A percentile compares a stretch with the other conserved stretches of the same genome.
Evolutionary conservation across 2,888 invertebrate species (phyloP).

Genomic region (Drosophila kambysellisi): DNA sequence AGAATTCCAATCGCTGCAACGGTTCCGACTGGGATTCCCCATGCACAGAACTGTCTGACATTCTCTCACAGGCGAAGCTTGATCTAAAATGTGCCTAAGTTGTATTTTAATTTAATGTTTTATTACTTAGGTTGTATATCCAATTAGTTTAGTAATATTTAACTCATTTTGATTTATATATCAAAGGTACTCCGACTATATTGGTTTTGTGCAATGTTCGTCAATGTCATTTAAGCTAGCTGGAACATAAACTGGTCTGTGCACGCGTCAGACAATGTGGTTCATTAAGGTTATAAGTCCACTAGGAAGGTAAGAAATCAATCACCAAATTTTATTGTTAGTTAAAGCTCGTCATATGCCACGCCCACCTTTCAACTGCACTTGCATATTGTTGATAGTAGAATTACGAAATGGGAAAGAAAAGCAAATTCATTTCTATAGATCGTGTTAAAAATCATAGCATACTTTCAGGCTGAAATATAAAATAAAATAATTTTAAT

Average conservation of each 20-base stretch:
- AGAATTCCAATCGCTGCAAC: conserved; percentile 66
- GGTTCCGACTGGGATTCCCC: conserved; percentile 49
- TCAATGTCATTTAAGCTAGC: not conserved
- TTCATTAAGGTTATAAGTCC: not conserved
- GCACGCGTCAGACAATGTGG: not conserved
- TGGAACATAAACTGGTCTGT: not conserved
- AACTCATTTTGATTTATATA: conserved; percentile 17
- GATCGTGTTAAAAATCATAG: not conserved
- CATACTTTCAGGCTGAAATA: not conserved
- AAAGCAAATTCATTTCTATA: no score
- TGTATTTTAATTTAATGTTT: not conserved
- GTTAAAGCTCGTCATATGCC: not conserved
- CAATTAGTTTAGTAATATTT: not conserved
- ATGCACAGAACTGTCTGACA: conserved; percentile 66
- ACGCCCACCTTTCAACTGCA: no score
- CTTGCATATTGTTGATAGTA: no score
- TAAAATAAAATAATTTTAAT: not conserved
- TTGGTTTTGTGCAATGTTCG: not conserved
- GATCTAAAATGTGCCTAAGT: conserved; percentile 18
- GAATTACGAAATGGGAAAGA: not conserved
- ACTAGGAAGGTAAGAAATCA: not conserved
- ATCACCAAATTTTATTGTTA: no score
- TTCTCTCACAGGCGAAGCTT: conserved; percentile 50
- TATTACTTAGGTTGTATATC: not conserved
- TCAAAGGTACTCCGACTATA: not conserved